Conservation (phyloP, 2,797 vertebrate species). For the Oreochromis grahami region DNA sequence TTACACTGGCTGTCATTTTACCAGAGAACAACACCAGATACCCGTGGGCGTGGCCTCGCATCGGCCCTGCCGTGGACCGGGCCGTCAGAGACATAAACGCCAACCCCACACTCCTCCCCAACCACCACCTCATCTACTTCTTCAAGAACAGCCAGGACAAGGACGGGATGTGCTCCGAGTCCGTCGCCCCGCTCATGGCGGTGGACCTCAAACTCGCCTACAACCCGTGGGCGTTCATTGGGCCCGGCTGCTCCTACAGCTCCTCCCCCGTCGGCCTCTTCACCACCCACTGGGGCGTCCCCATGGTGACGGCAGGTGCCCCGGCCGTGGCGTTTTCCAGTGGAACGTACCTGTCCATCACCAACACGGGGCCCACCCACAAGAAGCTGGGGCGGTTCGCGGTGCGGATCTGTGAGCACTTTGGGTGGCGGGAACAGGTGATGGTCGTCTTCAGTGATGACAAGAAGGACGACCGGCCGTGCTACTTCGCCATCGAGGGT, state of each 20-base stretch:
- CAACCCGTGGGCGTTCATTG: constrained; percentile 84
- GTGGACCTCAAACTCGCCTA: constrained; percentile 84
- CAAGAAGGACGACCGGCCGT: constrained; percentile 79
- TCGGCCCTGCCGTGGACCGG: constrained; percentile 82
- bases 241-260: constrained; percentile 89
- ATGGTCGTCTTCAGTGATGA: constrained; percentile 84
- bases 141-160: constrained; percentile 85
- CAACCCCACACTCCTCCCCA: constrained; percentile 69
- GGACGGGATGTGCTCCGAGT: constrained; percentile 83
- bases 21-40: constrained; percentile 83
- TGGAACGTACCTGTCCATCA: constrained; percentile 76
- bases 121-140: constrained; percentile 67
- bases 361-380: constrained; percentile 88
- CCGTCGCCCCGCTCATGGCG: constrained; percentile 82
- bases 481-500: constrained; percentile 88
- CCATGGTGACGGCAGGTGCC: constrained; percentile 88
- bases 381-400: constrained; percentile 86
- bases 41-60: constrained; percentile 92
- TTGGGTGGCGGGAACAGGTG: constrained; percentile 81
- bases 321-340: constrained; percentile 82
- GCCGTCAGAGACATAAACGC: constrained; percentile 74
- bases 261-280: constrained; percentile 86
- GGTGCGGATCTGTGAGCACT: constrained; percentile 79
- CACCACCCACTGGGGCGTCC: constrained; percentile 86
- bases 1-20: constrained; percentile 87